A percentile compares a stretch with the other conserved stretches of the same genome.
These are phyloP conservation scores for Brienomyrus longianalis DNA, from an alignment of 2,113 vertebrate species.

Conservation along the genomic window DNA sequence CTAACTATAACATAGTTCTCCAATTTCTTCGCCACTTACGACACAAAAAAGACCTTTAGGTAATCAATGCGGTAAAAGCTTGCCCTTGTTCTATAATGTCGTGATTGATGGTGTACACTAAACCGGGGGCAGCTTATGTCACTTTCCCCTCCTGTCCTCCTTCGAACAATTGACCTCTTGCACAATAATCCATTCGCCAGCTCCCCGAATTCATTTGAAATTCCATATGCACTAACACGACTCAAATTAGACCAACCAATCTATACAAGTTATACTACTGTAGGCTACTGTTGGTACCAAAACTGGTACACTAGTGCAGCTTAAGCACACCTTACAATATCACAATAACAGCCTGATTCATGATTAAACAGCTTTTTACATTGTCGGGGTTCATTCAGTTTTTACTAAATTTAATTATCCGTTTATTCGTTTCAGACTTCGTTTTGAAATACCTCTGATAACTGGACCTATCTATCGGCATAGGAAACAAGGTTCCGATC, in stretches of 20 bases:
- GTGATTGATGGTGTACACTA: background rate
- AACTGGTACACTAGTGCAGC: background rate
- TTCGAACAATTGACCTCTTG: slow-evolving; percentile 3
- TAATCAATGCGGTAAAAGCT: background rate
- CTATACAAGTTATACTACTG: background rate
- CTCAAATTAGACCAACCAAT: background rate
- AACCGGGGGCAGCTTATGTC: background rate
- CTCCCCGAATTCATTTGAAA: background rate
- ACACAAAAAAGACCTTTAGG: background rate
- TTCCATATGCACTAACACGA: background rate
- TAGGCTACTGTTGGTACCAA: background rate
- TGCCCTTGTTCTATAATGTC: slow-evolving; percentile 1
- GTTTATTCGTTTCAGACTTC: background rate
- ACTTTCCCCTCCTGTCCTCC: background rate
- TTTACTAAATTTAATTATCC: background rate
- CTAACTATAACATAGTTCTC: background rate
- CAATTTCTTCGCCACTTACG: background rate
- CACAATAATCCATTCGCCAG: background rate
- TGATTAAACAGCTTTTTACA: background rate
- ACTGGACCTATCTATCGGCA: background rate
- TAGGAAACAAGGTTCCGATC: background rate
- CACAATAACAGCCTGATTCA: background rate
- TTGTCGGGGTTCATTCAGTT: background rate
- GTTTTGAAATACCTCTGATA: background rate
- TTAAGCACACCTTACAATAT: background rate